phyloP scores from a whole-genome alignment of 2,888 invertebrate genomes.

The Polydrusus cervinus region DNA sequence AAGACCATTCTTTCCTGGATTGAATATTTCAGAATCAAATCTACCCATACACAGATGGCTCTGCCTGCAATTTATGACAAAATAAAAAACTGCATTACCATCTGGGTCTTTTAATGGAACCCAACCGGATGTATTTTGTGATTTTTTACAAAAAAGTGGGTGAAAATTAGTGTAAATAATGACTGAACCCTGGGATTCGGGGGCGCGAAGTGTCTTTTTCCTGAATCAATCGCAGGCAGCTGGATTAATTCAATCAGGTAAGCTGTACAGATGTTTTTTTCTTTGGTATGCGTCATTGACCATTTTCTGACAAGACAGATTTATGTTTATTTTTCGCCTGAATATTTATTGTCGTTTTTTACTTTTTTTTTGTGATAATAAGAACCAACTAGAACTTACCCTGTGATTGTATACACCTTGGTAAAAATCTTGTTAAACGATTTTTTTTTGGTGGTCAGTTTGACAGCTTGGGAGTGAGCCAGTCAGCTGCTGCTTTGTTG shows the following conservation, averaged over 20 bases:
- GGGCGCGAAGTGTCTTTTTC: slow-evolving; percentile 62
- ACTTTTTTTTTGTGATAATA: not conserved
- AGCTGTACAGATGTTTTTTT: slow-evolving; percentile 58
- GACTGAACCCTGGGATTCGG: slow-evolving; percentile 64
- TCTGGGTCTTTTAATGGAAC: slow-evolving; percentile 14
- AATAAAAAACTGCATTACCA: not conserved
- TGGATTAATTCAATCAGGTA: slow-evolving; percentile 66
- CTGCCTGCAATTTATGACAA: not conserved
- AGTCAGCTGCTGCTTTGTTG: slow-evolving; percentile 11
- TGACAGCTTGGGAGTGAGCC: not conserved
- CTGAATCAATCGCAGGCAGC: slow-evolving; percentile 63
- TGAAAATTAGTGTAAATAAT: slow-evolving; percentile 60
- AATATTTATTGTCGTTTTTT: not conserved
- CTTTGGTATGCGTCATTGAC: slow-evolving; percentile 59
- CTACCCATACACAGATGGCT: not conserved
- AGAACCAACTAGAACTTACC: not conserved
- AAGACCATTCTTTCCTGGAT: no score
- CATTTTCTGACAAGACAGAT: slow-evolving; percentile 53
- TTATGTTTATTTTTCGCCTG: slow-evolving; percentile 33
- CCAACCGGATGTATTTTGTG: slow-evolving; percentile 16
- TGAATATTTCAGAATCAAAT: no score
- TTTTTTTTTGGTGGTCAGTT: no score
- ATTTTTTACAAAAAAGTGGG: slow-evolving; percentile 51
- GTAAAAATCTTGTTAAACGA: no score
- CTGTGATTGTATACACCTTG: no score